Percentiles rank a stretch among this genome's conserved stretches.
Conservation (phyloP, 2,797 vertebrate genomes). For the Pangasius larnaudii region DNA sequence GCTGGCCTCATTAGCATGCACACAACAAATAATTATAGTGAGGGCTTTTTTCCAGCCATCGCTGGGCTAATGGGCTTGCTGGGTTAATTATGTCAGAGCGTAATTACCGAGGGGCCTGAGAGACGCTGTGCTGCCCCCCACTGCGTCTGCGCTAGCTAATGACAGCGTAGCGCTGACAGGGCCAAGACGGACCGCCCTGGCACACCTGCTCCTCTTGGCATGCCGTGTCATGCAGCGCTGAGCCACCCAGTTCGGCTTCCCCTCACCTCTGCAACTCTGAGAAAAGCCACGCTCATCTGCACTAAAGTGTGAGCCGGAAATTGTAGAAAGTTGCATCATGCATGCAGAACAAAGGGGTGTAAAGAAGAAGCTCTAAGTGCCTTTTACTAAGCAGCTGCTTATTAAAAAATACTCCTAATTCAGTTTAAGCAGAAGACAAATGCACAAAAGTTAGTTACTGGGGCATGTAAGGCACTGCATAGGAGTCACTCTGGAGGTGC, state of each 20-base stretch:
- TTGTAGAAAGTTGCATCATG: conserved; percentile 52
- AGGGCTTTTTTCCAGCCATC: conserved; percentile 85
- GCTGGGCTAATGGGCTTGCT: conserved; percentile 99
- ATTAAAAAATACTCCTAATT: conserved; percentile 44
- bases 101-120: conserved; percentile 99
- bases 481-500: conserved; percentile 7
- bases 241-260: conserved; percentile 25
- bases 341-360: conserved; percentile 23
- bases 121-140: conserved; percentile 92
- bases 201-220: conserved; percentile 90
- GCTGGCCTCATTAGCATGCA: conserved; percentile 99
- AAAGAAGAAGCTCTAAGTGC: conserved; percentile 7
- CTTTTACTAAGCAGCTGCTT: conserved; percentile 27
- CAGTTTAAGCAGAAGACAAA: conserved; percentile 40
- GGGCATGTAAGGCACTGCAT: background rate
- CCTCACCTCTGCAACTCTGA: conserved; percentile 7
- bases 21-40: conserved; percentile 99
- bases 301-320: conserved; percentile 26
- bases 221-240: conserved; percentile 49
- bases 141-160: conserved; percentile 93
- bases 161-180: conserved; percentile 90
- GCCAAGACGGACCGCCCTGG: conserved; percentile 81
- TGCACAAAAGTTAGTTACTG: conserved; percentile 12
- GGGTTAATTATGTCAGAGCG: conserved; percentile 99
- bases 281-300: background rate